Base-by-base conservation (phyloP, 2,113 vertebrate species). In the Corynorhinus townsendii region DNA sequence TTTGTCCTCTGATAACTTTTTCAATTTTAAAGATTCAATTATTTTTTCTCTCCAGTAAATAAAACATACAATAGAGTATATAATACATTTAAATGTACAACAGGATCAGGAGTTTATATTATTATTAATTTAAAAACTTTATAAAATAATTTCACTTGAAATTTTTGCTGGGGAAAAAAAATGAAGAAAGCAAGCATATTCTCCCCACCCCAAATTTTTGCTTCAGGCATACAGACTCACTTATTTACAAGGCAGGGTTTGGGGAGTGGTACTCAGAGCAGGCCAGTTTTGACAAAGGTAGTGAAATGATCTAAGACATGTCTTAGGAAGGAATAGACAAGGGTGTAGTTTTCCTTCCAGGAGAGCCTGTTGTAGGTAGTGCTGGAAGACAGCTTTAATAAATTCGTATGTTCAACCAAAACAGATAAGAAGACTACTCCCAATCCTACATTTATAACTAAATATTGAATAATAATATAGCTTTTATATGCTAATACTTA, bases 1-100 rank as follows among this genome's bases (percentile, higher is more conserved):
- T 83, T 87, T 69, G 54, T 87, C 11, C n/a, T 71, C 26, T 89
- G 24, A 76, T n/a, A 76, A 69, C 3, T 28, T 89, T n/a, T 59
- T 95, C 20, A 89, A 35, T 47, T 87, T 68, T 47, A 71, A 75
- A 92, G 9, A 4, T 40, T 86, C 28, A 73, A 7, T 80, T n/a
- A 75, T 54, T n/a, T 59, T 80, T 33, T n/a, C 30, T 92, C 16
- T 47, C 75, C 9, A 62, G 73, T 24, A 71, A 56, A 56, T 56
- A 30, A 7, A 56, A 35, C 11, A 54, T 45, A 24, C 11, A 77
- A 10, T 26, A 5, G 0, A 52, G 69, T 9, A 22, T 38, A 20
- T 1, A 76, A 11, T 33, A 52, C 16, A 84, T 24, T 40, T 88
- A 89, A 88, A 49, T 56, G 14, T 71, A 64, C 11, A 9, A 62